These are phyloP conservation scores for Kryptolebias ocellatus DNA, from an alignment of 2,797 vertebrate species.

Conservation along the genomic window DNA sequence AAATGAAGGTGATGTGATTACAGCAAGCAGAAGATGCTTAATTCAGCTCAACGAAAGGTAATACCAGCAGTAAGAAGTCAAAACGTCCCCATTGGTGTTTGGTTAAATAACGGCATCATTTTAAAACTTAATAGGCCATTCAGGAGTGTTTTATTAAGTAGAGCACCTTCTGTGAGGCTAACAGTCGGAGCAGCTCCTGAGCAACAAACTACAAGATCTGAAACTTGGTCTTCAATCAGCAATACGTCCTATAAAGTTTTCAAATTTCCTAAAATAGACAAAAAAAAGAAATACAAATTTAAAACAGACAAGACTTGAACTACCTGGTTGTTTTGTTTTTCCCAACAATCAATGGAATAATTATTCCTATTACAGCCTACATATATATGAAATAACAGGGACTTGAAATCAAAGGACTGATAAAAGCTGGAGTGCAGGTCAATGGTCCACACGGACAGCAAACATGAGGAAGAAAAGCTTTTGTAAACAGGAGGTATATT, in stretches of 20 bases:
- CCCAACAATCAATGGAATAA: background rate
- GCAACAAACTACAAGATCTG: slow-evolving; percentile 6
- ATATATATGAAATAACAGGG: slow-evolving; percentile 8
- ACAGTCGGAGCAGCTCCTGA: slow-evolving; percentile 12
- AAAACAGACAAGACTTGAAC: background rate
- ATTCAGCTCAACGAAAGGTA: background rate
- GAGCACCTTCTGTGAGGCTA: slow-evolving; percentile 16
- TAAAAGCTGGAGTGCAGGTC: background rate
- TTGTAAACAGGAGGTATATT: background rate
- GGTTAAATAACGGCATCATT: background rate
- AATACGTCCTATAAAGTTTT: background rate
- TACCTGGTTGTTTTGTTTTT: background rate
- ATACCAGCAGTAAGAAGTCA: background rate
- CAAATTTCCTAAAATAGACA: background rate
- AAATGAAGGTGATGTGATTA: background rate
- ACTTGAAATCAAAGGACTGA: slow-evolving; percentile 9
- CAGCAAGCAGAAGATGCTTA: background rate
- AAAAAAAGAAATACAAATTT: background rate
- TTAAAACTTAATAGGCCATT: background rate
- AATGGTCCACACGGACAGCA: slow-evolving; percentile 14
- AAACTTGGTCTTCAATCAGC: slow-evolving; percentile 12
- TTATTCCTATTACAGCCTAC: background rate
- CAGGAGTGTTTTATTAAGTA: slow-evolving; percentile 48
- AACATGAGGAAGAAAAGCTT: background rate
- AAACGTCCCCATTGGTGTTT: background rate